Conservation (phyloP, 2,113 vertebrate species). For the Otis tarda region DNA sequence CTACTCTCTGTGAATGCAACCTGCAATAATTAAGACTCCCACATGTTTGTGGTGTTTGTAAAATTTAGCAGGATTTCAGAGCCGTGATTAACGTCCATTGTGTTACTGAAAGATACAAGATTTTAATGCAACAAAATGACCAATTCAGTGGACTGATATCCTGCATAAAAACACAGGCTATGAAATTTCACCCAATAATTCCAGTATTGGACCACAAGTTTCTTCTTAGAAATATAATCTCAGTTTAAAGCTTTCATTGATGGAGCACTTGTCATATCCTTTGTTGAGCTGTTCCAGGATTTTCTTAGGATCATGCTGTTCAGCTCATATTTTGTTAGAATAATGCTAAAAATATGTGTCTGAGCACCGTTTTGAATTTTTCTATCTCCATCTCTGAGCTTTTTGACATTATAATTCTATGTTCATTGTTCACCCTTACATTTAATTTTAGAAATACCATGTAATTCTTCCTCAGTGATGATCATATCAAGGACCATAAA, state of each 20-base stretch:
- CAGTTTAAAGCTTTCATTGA: background rate
- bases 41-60: background rate
- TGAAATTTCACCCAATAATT: background rate
- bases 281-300: background rate
- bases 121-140: background rate
- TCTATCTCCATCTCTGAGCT: background rate
- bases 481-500: background rate
- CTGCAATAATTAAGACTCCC: background rate
- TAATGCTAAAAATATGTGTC: background rate
- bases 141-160: background rate
- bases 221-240: background rate
- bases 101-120: background rate
- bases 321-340: accelerated
- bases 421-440: background rate
- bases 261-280: background rate
- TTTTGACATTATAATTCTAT: background rate
- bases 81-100: background rate
- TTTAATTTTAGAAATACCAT: background rate
- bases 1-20: background rate
- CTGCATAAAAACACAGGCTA: background rate
- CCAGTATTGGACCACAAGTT: background rate
- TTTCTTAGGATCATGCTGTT: background rate
- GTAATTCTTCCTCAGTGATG: background rate
- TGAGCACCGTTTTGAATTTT: background rate
- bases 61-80: background rate